These are phyloP conservation scores for Misgurnus mizolepis DNA, from an alignment of 2,113 vertebrate genomes.

Conservation along the genomic window DNA sequence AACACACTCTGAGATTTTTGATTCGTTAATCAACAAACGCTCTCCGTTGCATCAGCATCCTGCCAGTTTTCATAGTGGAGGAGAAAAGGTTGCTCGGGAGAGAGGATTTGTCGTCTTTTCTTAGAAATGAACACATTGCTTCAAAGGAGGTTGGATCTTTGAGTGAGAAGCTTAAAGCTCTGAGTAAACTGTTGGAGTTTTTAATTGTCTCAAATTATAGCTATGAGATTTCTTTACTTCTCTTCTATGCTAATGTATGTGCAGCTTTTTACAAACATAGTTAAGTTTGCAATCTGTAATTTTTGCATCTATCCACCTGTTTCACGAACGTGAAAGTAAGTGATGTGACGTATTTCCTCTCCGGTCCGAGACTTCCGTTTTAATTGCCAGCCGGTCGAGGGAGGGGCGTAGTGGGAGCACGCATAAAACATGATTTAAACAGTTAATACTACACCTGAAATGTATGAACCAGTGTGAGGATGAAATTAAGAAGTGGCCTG, in stretches of 20 bases:
- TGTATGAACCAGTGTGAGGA: too few species aligned
- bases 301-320: too few species aligned
- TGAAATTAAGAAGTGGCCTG: too few species aligned
- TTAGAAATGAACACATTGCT: conserved; percentile 31
- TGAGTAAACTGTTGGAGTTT: not conserved
- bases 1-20: conserved; percentile 36
- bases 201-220: conserved; percentile 7
- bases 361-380: too few species aligned
- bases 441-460: too few species aligned
- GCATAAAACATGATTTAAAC: too few species aligned
- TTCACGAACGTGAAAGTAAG: too few species aligned
- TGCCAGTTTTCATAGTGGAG: conserved; percentile 40
- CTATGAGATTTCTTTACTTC: conserved; percentile 5
- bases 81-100: conserved; percentile 33
- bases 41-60: conserved; percentile 41
- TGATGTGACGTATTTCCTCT: too few species aligned
- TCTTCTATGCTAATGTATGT: conserved; percentile 1
- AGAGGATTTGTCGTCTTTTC: conserved; percentile 44
- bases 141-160: conserved; percentile 46
- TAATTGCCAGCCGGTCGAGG: too few species aligned
- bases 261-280: not conserved
- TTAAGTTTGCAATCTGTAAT: not conserved
- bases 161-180: conserved; percentile 34
- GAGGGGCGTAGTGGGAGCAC: too few species aligned
- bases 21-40: conserved; percentile 47